Evolutionary conservation across 1,140 invertebrate species (phyloP).

Genomic region (Eciton burchellii): DNA sequence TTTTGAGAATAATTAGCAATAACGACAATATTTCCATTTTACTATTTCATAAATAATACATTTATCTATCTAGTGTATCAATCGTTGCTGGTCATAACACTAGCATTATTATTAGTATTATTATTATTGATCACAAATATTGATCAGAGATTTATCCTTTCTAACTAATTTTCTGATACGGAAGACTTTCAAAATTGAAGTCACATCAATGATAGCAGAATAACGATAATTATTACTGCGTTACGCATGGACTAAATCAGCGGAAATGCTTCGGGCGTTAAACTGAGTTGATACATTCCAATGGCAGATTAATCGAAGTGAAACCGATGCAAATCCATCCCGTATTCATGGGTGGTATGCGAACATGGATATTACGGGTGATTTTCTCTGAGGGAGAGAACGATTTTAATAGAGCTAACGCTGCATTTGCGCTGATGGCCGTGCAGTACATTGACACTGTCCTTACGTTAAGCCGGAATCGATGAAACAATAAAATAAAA

Average conservation of each 20-base stretch:
- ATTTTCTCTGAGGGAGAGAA: slow-evolving; percentile 61
- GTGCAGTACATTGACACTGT: slow-evolving; percentile 1
- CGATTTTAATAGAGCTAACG: slow-evolving; percentile 42
- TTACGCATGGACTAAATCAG: slow-evolving; percentile 29
- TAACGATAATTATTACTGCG: background rate
- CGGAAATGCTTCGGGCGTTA: slow-evolving; percentile 46
- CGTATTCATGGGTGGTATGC: slow-evolving; percentile 59
- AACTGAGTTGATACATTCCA: slow-evolving; percentile 64
- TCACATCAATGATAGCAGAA: background rate
- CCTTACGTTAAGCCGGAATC: slow-evolving; percentile 3
- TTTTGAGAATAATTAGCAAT: background rate
- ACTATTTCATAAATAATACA: too few relatives aligned
- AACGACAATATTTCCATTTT: background rate
- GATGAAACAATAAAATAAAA: slow-evolving; percentile 27
- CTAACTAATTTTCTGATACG: background rate
- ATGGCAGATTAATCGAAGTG: slow-evolving; percentile 70
- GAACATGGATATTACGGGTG: slow-evolving; percentile 65
- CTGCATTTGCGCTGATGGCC: slow-evolving; percentile 13
- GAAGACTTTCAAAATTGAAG: background rate
- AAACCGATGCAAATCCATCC: slow-evolving; percentile 66
- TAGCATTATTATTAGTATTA: background rate
- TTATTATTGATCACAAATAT: background rate
- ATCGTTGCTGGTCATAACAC: too few relatives aligned
- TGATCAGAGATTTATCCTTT: too few relatives aligned
- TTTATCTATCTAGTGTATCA: too few relatives aligned